A percentile compares a stretch with the other conserved stretches of the same genome.
phyloP scores from a whole-genome alignment of 2,113 vertebrate genomes.

The Toxotes jaculatrix region DNA sequence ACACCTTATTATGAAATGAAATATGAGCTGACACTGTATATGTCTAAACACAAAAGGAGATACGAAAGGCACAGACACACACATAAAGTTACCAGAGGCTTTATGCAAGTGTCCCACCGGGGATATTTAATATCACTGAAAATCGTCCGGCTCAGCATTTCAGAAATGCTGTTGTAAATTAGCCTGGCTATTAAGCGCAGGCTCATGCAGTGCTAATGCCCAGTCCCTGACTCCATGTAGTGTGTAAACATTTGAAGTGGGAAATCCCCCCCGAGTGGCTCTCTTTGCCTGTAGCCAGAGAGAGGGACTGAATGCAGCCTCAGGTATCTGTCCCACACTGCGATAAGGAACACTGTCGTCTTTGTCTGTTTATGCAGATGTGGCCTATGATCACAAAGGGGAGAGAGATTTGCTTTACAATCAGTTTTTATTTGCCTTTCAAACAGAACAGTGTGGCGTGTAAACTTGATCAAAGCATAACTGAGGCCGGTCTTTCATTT shows the following conservation, averaged over 20 bases:
- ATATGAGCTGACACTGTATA: conserved; percentile 43
- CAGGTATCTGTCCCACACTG: conserved; percentile 52
- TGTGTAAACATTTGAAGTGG: conserved; percentile 69
- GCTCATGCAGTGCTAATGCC: conserved; percentile 56
- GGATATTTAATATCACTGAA: conserved; percentile 71
- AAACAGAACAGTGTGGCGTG: neutral
- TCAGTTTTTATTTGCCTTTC: conserved; percentile 19
- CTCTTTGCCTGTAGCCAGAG: conserved; percentile 35
- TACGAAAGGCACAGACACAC: conserved; percentile 31
- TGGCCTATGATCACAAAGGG: conserved; percentile 50
- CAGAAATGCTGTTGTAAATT: conserved; percentile 68
- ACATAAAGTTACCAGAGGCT: conserved; percentile 41
- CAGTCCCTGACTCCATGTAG: conserved; percentile 33
- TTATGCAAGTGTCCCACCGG: conserved; percentile 55
- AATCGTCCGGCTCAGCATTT: conserved; percentile 71
- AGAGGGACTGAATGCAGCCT: conserved; percentile 47
- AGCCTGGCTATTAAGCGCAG: conserved; percentile 55
- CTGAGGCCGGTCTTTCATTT: conserved; percentile 16
- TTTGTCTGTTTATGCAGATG: conserved; percentile 57
- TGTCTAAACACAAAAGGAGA: conserved; percentile 48
- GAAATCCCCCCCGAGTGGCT: conserved; percentile 49
- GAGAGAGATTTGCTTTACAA: conserved; percentile 1
- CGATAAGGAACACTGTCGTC: conserved; percentile 25
- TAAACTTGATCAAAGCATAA: conserved; percentile 18
- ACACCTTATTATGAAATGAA: conserved; percentile 43